phyloP scores from a whole-genome alignment of 2,113 vertebrate genomes.

The Hemiscyllium ocellatum region DNA sequence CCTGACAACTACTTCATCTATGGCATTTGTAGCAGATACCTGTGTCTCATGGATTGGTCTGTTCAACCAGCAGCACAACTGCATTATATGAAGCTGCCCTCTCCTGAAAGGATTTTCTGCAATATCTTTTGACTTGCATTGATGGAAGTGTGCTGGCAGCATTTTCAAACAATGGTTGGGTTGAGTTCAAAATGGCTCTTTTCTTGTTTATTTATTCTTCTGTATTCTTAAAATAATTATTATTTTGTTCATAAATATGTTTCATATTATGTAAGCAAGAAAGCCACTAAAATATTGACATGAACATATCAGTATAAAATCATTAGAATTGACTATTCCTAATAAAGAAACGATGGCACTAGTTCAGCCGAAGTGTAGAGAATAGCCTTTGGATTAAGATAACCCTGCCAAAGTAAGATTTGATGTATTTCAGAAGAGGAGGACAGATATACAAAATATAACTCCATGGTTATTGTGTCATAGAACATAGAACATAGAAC shows the following conservation, averaged over 20 bases:
- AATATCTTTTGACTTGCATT: no score
- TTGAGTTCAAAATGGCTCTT: not conserved
- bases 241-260: not conserved
- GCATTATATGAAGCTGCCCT: no score
- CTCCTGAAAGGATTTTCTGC: no score
- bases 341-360: not conserved
- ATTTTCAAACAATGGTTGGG: not conserved
- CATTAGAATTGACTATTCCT: not conserved
- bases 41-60: no score
- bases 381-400: not conserved
- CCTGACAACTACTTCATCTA: no score
- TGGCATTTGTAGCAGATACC: no score
- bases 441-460: not conserved
- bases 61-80: no score
- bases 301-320: not conserved
- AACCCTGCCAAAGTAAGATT: not conserved
- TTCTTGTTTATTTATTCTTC: not conserved
- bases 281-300: not conserved
- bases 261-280: not conserved
- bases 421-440: not conserved
- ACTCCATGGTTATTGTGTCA: not conserved
- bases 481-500: no score
- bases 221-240: not conserved
- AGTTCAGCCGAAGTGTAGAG: not conserved
- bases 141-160: no score